phyloP scores from a whole-genome alignment of 2,113 vertebrate genomes.

The Astatotilapia flaviijosephi region DNA sequence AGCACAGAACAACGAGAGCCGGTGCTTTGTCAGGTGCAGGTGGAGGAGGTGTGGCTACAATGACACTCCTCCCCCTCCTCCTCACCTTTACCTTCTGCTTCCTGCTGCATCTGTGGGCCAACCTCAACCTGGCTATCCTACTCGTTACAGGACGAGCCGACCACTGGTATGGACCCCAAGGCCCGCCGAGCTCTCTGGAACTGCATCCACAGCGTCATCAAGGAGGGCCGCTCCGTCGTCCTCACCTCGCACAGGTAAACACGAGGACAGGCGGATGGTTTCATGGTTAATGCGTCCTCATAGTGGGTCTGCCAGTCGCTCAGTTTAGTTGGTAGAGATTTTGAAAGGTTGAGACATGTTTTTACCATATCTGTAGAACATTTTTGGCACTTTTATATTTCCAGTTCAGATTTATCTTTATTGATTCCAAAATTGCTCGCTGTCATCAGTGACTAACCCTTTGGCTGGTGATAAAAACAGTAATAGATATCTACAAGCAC shows the following conservation, averaged over 20 bases:
- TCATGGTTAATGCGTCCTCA: neutral
- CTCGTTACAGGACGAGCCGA: slow-evolving; percentile 88
- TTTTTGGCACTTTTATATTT: neutral
- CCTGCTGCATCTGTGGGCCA: slow-evolving; percentile 29
- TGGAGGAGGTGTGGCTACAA: neutral
- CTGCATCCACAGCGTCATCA: slow-evolving; percentile 88
- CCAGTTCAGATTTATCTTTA: accelerated
- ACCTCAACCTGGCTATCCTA: slow-evolving; percentile 29
- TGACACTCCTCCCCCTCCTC: slow-evolving; percentile 13
- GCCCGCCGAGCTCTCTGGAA: slow-evolving; percentile 94
- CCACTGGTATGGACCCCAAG: slow-evolving; percentile 98
- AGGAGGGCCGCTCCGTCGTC: slow-evolving; percentile 91
- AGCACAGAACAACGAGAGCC: neutral
- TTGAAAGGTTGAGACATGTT: neutral
- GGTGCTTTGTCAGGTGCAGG: neutral
- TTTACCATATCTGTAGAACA: neutral
- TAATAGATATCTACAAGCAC: neutral
- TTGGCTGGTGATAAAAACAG: neutral
- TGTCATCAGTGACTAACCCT: neutral
- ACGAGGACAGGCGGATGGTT: neutral
- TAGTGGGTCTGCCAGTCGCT: neutral
- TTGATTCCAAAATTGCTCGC: neutral
- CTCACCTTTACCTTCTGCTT: slow-evolving; percentile 32
- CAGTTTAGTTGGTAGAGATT: neutral
- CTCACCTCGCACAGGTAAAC: slow-evolving; percentile 92